Percentiles rank a stretch among this genome's conserved stretches.
These are phyloP conservation scores for Galerucella nymphaeae DNA, from an alignment of 2,888 invertebrate species.

Conservation along the genomic window DNA sequence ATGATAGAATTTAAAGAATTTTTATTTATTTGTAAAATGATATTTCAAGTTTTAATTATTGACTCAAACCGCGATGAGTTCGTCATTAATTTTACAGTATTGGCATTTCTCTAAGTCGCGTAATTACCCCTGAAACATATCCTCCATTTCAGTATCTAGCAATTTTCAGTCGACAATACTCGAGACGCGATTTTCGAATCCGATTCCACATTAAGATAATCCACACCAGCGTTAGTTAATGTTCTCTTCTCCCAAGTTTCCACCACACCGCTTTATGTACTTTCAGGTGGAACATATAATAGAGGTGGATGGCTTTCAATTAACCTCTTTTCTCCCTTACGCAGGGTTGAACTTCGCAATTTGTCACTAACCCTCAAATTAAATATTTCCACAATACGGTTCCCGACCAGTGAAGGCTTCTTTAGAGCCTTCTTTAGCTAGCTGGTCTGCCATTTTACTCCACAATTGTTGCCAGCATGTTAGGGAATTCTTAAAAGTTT, in stretches of 20 bases:
- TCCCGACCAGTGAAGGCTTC: too few species aligned
- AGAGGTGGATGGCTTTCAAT: constrained; percentile 64
- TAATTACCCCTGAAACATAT: constrained; percentile 32
- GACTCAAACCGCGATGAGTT: not conserved
- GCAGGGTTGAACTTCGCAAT: constrained; percentile 32
- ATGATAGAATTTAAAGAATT: too few species aligned
- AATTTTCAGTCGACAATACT: constrained; percentile 30
- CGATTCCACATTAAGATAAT: constrained; percentile 51
- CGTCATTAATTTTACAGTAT: constrained; percentile 15
- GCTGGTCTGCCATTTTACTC: too few species aligned
- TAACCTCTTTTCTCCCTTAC: constrained; percentile 56
- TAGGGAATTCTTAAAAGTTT: too few species aligned
- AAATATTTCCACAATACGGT: too few species aligned
- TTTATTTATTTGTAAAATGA: too few species aligned
- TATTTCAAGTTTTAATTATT: not conserved
- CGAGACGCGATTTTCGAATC: constrained; percentile 34
- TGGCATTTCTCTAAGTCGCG: constrained; percentile 20
- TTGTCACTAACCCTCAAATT: constrained; percentile 29
- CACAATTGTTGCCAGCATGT: too few species aligned
- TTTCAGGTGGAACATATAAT: constrained; percentile 62
- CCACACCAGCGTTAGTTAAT: constrained; percentile 44
- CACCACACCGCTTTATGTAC: constrained; percentile 54
- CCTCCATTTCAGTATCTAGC: constrained; percentile 22
- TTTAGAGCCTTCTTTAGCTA: too few species aligned
- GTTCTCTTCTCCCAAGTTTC: constrained; percentile 55